Conservation (phyloP, 2,113 vertebrate genomes). For the Peromyscus californicus region DNA sequence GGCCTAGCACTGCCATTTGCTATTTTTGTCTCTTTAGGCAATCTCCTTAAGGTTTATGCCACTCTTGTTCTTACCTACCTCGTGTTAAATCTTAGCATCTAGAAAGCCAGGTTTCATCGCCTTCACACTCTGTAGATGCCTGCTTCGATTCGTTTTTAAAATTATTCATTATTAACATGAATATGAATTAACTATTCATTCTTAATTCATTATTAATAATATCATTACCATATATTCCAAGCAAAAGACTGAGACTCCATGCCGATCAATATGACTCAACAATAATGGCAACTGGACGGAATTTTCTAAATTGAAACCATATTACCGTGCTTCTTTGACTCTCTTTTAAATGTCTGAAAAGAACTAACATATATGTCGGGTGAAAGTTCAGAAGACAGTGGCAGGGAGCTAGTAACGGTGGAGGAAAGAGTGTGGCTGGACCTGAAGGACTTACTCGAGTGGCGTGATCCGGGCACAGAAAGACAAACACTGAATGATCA, state of each 20-base stretch:
- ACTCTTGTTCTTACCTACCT: constrained; percentile 10
- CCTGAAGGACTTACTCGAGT: background rate
- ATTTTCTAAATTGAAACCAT: background rate
- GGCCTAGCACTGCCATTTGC: background rate
- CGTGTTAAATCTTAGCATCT: background rate
- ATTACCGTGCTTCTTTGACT: background rate
- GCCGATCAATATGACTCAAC: background rate
- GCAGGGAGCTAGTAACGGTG: background rate
- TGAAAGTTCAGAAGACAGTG: background rate
- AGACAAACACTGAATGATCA: too few relatives aligned
- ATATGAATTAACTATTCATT: background rate
- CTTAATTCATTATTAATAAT: background rate
- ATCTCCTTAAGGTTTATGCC: background rate
- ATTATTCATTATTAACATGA: background rate
- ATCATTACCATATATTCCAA: constrained; percentile 8
- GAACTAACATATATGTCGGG: background rate
- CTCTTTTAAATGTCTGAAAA: background rate
- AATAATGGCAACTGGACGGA: background rate
- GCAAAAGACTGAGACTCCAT: constrained; percentile 36
- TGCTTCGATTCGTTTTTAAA: background rate
- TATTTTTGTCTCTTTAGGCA: background rate
- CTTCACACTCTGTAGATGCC: background rate
- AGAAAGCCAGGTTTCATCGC: background rate
- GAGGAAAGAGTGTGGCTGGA: background rate
- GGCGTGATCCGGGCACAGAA: background rate